Base-by-base conservation (phyloP, 2,113 vertebrate genomes). In the Apteryx owenii region DNA sequence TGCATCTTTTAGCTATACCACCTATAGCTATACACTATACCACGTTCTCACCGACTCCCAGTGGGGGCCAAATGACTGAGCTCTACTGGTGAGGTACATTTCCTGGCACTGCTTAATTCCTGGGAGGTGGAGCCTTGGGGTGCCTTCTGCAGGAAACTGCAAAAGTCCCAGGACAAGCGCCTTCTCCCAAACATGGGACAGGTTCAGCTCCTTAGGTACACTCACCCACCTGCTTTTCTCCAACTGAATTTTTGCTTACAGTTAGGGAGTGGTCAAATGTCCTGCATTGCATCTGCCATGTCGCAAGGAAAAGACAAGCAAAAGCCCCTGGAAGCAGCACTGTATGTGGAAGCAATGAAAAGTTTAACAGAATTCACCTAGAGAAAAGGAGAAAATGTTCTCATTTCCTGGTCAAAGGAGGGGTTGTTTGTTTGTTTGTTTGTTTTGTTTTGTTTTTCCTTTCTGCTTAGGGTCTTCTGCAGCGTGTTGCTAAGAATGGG, bases 231-330 rank as follows among this genome's bases (percentile, higher is more conserved):
- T 89, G 28, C 40, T 65, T 73, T 89, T 46, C 58, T 96, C 66
- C 40, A 73, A 23, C 31, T 73, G 53, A 72, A 54, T 80, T 11
- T 48, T 56, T 25, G 60, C 7, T 85, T 65, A 48, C 12, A 54
- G 21, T 17, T 69, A 79, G 42, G 51, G 38, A 85, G 10, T 21
- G 81, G 25, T 72, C n/a, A 10, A 69, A 22, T 12, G 70, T 87
- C n/a, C 38, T 1, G 0, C 1, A 0, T 26, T 65, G 10, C 42
- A 66, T 75, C 76, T 90, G 21, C 78, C 78, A 48, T 0, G 0
- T 54, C 60, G 48, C 33, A 48, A 82, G 22, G 5, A 91, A 65
- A 93, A 78, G 28, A 50, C 1, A 3, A 77, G 58, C 88, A 23
- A 53, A 53, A 72, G 79, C 65, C 26, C 28, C 0, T 0, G 16